Conservation (phyloP, 2,797 vertebrate genomes). For the Buceros bicornis region DNA sequence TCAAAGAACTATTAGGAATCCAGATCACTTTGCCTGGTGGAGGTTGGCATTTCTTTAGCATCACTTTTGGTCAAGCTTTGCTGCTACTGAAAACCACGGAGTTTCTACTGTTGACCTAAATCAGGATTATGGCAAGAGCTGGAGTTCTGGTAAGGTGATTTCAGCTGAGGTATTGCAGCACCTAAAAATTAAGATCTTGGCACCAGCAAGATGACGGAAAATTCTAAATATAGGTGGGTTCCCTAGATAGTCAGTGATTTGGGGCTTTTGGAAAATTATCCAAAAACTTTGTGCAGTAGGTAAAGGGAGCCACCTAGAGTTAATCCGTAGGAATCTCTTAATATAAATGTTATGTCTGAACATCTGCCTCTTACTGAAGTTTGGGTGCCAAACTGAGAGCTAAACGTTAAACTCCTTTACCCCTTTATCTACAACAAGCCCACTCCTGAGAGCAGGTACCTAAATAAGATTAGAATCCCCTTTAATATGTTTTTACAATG, state of each 20-base stretch:
- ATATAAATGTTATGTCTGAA: neutral
- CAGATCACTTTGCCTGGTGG: neutral
- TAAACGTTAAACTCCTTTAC: neutral
- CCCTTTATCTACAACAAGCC: neutral
- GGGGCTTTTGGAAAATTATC: neutral
- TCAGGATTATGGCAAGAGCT: neutral
- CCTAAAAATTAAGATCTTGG: neutral
- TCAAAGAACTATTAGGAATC: neutral
- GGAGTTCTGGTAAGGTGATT: neutral
- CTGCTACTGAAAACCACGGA: neutral
- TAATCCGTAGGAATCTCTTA: neutral
- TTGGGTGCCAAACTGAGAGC: neutral
- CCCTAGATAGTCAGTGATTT: neutral
- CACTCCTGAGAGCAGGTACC: neutral
- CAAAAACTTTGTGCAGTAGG: neutral
- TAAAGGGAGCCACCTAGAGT: constrained; percentile 67
- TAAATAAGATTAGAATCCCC: neutral
- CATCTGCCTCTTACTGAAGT: neutral
- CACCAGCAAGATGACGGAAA: neutral
- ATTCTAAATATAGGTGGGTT: neutral
- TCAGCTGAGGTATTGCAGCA: neutral
- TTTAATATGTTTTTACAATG: neutral
- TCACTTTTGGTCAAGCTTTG: neutral
- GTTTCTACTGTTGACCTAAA: neutral
- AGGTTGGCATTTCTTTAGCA: neutral